Evolutionary conservation across 2,113 vertebrate genomes (phyloP), one percentile per base, ranked within the genome.

Genomic region (Lipotes vexillifer): DNA sequence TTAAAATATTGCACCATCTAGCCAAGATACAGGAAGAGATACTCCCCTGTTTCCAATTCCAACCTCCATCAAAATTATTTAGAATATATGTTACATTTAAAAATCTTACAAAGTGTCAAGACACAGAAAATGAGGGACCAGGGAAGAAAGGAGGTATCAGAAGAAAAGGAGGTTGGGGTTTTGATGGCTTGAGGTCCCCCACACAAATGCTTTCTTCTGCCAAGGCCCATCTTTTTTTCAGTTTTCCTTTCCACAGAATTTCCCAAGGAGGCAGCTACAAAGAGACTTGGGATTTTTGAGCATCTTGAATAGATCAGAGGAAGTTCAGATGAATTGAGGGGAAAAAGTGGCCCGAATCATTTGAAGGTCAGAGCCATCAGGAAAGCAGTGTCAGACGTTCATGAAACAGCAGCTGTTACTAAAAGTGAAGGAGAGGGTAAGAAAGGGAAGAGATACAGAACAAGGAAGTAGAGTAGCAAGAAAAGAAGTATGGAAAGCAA

Each of bases 291-390:
- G 55, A 25, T 80, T 74, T 90, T 20, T 12, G 44, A 90, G 63
- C 84, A 95, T 94, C 93, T 96, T 95, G 78, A 94, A 33, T 15
- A 71, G 68, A 94, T 95, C 83, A 95, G 78, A 96, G 41, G 93
- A 75, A 59, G 75, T 94, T 93, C 93, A 92, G 78, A 89, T 49
- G 71, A 52, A 38, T 49, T 12, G 31, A 66, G 55, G 61, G n/a
- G 68, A 66, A 21, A 91, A 66, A 10, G n/a, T 52, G 59, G 71
- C 74, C 55, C 49, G 29, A 36, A 27, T 68, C n/a, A 36, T 29
- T 33, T 27, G 57, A 94, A 96, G 69, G 14, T 87, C 31, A 83
- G 20, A 52, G 21, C 59, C n/a, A 72, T 38, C 65, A 75, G 49
- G 36, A 78, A 74, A 81, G 46, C n/a, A 61, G 20, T 3, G 49